Base-by-base conservation (phyloP, 1,140 invertebrate species). In the Drosophila parabipectinata region DNA sequence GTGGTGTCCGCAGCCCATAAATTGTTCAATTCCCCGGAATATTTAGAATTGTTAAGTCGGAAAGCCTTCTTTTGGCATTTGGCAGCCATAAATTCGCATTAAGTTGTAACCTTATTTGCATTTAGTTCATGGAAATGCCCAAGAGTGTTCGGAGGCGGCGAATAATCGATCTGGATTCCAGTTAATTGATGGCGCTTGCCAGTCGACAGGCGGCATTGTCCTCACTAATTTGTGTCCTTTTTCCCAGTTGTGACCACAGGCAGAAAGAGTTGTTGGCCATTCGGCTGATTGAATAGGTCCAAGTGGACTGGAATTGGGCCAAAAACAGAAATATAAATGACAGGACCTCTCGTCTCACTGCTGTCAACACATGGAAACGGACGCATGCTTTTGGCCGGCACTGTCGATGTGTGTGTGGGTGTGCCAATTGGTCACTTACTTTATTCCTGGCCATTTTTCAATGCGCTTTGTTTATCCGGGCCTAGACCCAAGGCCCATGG, bases 381-480 rank as follows among this genome's bases (percentile, higher is more conserved):
- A 45, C 50, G 55, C 48, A 69, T 63, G 55, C 59, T 66, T 80
- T 44, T 53, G 59, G 37, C 39, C 64, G 45, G 41, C 75, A 74
- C 53, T 63, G 57, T 26, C 52, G 18, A 10, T 37, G 34, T 37
- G 34, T n/a, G 34, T 37, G 34, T 37, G 68, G 52, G 34, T 37
- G 68, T 55, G 37, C 60, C 47, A 41, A 47, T 72, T 72, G 55
- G 68, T 30, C 68, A 68, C 72, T 75, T 75, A 75, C 78, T 76
- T 76, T 72, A 79, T 88, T 85, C 73, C 78, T 79, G 78, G 71
- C 82, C 66, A 87, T 87, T 87, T 87, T 82, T 87, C 82, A 87
- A 76, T 82, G 75, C 59, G 79, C 79, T 88, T 82, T 87, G 71
- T 88, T 87, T 82, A 72, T 71, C 63, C 58, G 61, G 60, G 55